Evolutionary conservation across 2,888 invertebrate species (phyloP), one percentile per base, ranked within the genome.

Genomic region (Parnassius apollo): DNA sequence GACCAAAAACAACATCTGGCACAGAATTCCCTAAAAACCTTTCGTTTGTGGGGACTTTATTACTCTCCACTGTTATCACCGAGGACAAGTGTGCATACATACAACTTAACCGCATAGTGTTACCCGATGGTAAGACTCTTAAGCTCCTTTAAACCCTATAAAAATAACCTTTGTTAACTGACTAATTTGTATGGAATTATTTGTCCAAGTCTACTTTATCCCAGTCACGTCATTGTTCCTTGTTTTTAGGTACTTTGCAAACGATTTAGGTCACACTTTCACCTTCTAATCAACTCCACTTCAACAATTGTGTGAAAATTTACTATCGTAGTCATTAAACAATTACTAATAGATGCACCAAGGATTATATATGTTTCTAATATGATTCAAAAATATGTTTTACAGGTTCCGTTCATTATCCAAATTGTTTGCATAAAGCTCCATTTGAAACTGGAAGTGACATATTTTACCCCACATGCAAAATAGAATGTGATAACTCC

Each of bases 381-480:
- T 35, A 25, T 4, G 25, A 3, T 53, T 25, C 2, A 10, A 22
- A 8, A 45, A 12, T 44, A 49, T 49, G 13, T 13, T 49, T 44
- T 25, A 18, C 46, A 92, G 92, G 86, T 11, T 74, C 81, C 3
- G 72, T 71, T n/a, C 86, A 84, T 59, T 82, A 84, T 62, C 85
- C 91, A 2, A 78, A 75, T 57, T 91, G 91, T 68, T 71, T 75
- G 69, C 69, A 81, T 12, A 75, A 82, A 78, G 68, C 77, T 42
- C 71, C 90, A 72, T 80, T 79, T 73, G 69, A 80, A 72, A 13
- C 71, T 60, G 71, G 76, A 25, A 63, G 73, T 2, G 76, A 81
- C 42, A 66, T 91, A n/a, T 89, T 87, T 61, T 81, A 85, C 62
- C 80, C 90, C 1, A 74, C 82, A 1, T 94, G 94, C 70, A 75